Conservation (phyloP, 2,113 vertebrate species). For the Oostethus manadensis region DNA sequence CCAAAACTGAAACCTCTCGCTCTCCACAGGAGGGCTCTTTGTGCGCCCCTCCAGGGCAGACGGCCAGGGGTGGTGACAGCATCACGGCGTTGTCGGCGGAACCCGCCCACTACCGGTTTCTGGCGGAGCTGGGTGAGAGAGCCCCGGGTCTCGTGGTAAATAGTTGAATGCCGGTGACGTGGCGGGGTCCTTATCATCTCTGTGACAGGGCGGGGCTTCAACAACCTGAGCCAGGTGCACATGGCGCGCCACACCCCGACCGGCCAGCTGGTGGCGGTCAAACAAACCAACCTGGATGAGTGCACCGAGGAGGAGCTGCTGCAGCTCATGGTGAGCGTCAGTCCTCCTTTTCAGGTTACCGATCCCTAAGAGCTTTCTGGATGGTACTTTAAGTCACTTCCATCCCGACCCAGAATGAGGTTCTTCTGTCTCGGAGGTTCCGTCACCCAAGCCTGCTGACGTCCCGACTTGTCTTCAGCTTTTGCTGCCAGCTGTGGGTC, state of each 20-base stretch:
- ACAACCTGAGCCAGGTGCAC: slow-evolving; percentile 86
- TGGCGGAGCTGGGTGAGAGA: slow-evolving; percentile 87
- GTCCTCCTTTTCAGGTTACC: background rate
- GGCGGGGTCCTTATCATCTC: background rate
- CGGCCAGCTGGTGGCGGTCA: slow-evolving; percentile 83
- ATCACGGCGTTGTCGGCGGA: slow-evolving; percentile 74
- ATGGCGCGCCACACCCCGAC: slow-evolving; percentile 87
- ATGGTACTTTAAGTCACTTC: background rate
- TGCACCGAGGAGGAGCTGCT: slow-evolving; percentile 90
- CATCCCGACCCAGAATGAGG: slow-evolving; percentile 80
- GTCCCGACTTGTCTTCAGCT: slow-evolving; percentile 87
- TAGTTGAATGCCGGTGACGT: background rate
- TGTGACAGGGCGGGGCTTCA: slow-evolving; percentile 83
- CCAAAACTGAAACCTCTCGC: too few relatives aligned
- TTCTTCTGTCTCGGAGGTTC: slow-evolving; percentile 84
- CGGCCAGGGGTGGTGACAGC: slow-evolving; percentile 66
- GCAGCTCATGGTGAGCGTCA: slow-evolving; percentile 81
- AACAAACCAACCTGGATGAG: slow-evolving; percentile 89
- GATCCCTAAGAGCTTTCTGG: background rate
- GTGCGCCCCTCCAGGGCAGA: slow-evolving; percentile 73
- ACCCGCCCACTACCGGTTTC: slow-evolving; percentile 87
- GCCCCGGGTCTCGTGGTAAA: background rate
- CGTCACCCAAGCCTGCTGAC: slow-evolving; percentile 89
- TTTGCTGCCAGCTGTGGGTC: slow-evolving; percentile 92
- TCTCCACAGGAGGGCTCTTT: slow-evolving; percentile 3